Base-by-base conservation (phyloP, 2,113 vertebrate genomes). In the Aix galericulata region DNA sequence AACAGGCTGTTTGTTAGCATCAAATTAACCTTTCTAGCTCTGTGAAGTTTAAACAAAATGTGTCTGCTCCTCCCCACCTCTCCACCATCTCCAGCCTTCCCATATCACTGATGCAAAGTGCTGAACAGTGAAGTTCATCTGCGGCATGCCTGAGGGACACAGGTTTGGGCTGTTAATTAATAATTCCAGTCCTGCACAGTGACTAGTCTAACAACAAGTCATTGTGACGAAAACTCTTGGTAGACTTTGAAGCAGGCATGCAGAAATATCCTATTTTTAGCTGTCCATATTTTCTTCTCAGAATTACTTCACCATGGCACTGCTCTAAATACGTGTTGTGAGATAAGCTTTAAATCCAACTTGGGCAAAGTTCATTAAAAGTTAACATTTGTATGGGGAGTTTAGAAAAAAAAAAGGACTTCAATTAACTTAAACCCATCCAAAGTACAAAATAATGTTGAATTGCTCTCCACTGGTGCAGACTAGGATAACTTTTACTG, bases 341-440 rank as follows among this genome's bases (percentile, higher is more conserved):
- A 97, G 97, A 97, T 98, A 97, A 97, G 97, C 93, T 95, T 96
- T 96, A 97, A 98, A 97, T 96, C 97, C 96, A 95, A 87, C 95
- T 96, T 95, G 94, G 95, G 93, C 78, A 95, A 97, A 96, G 94
- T 97, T 97, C 97, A 97, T 97, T 97, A 96, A 97, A 97, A 97
- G 96, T 97, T 97, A 97, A 97, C 96, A 97, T 97, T 95, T 97
- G 87, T 93, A 96, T 83, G 91, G 88, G 82, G 78, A 73, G 82
- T 86, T 95, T 27, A 55, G 23, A 46, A 36, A 8, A 46, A 88
- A 72, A 90, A 95, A 93, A 89, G 90, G 93, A 36, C 85, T 86
- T 93, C 96, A 90, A 92, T 97, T 97, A 96, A 81, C 72, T 79
- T 91, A 93, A 95, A 94, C 87, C 93, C 84, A 79, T 91, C 50